Evolutionary conservation across 2,113 vertebrate genomes (phyloP).

Genomic region (Corynorhinus townsendii): DNA sequence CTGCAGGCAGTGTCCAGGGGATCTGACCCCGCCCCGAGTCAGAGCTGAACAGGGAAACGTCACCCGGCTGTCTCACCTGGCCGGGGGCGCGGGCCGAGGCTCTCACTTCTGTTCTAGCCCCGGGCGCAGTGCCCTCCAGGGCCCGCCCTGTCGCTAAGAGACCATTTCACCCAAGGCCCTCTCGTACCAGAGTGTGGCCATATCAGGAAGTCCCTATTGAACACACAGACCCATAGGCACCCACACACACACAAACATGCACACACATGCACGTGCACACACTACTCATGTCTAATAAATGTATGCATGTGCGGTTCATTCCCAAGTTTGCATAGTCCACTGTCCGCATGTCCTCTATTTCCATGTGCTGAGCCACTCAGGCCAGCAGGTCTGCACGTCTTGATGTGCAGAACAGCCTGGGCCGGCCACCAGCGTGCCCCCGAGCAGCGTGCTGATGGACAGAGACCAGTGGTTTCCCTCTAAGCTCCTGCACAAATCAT

Average conservation of each 20-base stretch:
- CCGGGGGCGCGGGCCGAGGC: neutral
- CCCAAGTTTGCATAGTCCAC: slow-evolving; percentile 23
- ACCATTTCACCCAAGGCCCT: neutral
- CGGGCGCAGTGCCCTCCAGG: neutral
- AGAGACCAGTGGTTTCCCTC: neutral
- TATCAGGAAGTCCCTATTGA: neutral
- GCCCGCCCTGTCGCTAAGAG: neutral
- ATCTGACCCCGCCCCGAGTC: neutral
- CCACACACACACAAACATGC: accelerated
- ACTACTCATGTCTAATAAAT: neutral
- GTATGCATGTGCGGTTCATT: slow-evolving; percentile 22
- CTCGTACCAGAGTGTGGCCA: neutral
- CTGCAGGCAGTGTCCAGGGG: neutral
- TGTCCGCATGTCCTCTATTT: neutral
- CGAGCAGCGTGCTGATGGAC: too few species aligned
- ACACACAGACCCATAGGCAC: too few species aligned
- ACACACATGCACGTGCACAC: too few species aligned
- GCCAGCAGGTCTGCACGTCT: neutral
- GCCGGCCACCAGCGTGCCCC: neutral
- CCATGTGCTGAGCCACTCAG: neutral
- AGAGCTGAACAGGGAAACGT: neutral
- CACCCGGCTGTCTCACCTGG: neutral
- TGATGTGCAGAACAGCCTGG: neutral
- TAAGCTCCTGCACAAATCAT: neutral
- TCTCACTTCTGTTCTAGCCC: neutral